Base-by-base conservation (phyloP, 2,797 vertebrate species). In the Coendou prehensilis region DNA sequence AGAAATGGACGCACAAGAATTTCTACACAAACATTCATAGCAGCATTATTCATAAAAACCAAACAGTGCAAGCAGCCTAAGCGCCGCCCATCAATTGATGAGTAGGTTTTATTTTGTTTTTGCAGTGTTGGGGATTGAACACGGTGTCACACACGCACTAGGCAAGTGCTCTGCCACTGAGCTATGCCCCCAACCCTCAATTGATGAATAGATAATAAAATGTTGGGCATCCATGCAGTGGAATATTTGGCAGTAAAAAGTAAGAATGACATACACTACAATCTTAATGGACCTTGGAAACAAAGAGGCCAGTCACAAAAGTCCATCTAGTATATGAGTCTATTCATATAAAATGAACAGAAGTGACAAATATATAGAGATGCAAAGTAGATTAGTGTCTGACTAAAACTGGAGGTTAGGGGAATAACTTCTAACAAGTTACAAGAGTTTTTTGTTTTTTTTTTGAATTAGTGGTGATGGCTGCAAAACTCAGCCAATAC, bases 191-290 rank as follows among this genome's bases (percentile, higher is more conserved):
- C 26, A 50, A 50, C n/a, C 14, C 50, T 52, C 30, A n/a, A 5
- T 3, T 17, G 50, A 78, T 59, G 26, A 97, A 76, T 37, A 67
- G 5, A 75, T 3, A 95, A 57, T 45, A 82, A 95, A 86, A 76
- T 22, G 23, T n/a, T 33, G 6, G 30, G 4, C 20, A 52, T 33
- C 56, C 2, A 28, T 13, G 85, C 23, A 73, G 78, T 37, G 64
- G 57, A 91, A 52, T 57, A 54, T 33, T 61, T 37, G 73, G n/a
- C 18, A 54, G 26, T n/a, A 82, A n/a, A 92, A 87, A 81, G 30
- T 50, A 92, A 80, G 28, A 15, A 22, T 30, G 33, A 79, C 1
- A n/a, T 9, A 56, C 1, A 5, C 26, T 37, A 18, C 13, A 64
- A 5, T 26, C 41, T 3, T 45, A 14, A n/a, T 0, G n/a, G 45